Evolutionary conservation across 2,113 vertebrate genomes (phyloP).

Genomic region (Tragelaphus imberbis): DNA sequence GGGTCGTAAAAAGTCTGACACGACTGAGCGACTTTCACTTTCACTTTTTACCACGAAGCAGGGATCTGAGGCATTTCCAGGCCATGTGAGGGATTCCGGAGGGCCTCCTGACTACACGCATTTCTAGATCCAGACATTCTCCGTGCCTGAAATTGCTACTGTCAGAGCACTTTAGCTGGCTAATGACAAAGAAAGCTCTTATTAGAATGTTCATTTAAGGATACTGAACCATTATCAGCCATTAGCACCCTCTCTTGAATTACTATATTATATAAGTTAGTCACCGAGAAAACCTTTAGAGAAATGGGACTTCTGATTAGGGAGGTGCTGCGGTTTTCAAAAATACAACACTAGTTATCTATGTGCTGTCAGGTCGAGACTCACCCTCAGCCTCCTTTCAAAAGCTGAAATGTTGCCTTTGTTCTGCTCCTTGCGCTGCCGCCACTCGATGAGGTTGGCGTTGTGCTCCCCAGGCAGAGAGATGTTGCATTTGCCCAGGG

Average conservation of each 20-base stretch:
- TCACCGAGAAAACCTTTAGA: slow-evolving; percentile 46
- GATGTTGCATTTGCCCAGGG: slow-evolving; percentile 95
- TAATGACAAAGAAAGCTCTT: slow-evolving; percentile 66
- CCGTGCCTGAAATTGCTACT: slow-evolving; percentile 60
- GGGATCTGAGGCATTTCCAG: not conserved
- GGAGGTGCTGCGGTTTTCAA: not conserved
- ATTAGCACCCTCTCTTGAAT: slow-evolving; percentile 50
- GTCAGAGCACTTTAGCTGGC: slow-evolving; percentile 55
- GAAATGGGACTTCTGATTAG: not conserved
- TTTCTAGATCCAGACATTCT: slow-evolving; percentile 21
- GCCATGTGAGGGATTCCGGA: not conserved
- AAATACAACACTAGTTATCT: not conserved
- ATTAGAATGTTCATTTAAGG: slow-evolving; percentile 59
- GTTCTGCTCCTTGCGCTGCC: slow-evolving; percentile 95
- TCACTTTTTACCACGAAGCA: not conserved
- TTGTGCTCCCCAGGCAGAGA: slow-evolving; percentile 95
- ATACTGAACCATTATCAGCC: slow-evolving; percentile 51
- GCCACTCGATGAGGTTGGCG: slow-evolving; percentile 96
- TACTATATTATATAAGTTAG: slow-evolving; percentile 40
- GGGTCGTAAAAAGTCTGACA: not conserved
- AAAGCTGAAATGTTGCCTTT: slow-evolving; percentile 95
- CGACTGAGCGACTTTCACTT: not conserved
- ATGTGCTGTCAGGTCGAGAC: slow-evolving; percentile 46
- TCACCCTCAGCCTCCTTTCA: slow-evolving; percentile 96
- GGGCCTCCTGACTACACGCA: not conserved